These are phyloP conservation scores for Pseudorhombus dupliciocellatus DNA, from an alignment of 2,113 vertebrate species.

Conservation along the genomic window DNA sequence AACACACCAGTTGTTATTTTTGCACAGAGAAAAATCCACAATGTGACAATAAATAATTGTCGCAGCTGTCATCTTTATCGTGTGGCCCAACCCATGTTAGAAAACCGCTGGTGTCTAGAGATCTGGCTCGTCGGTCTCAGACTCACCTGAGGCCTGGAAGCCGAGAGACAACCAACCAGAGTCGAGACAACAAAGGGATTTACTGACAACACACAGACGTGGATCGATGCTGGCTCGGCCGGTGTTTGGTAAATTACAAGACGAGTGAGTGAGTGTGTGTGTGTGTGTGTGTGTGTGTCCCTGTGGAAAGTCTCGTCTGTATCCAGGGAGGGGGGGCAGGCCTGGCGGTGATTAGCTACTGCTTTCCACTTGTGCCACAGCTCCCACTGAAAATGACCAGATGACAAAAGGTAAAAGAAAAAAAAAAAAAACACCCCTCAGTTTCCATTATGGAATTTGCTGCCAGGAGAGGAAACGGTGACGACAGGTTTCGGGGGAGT, in stretches of 20 bases:
- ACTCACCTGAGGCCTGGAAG: slow-evolving; percentile 15
- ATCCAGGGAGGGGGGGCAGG: neutral
- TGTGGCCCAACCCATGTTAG: no score
- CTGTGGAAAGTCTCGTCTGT: slow-evolving; percentile 49
- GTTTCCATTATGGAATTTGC: slow-evolving; percentile 60
- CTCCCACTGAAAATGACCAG: slow-evolving; percentile 62
- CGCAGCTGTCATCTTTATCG: no score
- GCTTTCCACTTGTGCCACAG: slow-evolving; percentile 65
- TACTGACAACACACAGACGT: slow-evolving; percentile 13
- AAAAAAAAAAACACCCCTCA: slow-evolving; percentile 5
- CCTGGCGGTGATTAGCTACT: slow-evolving; percentile 50
- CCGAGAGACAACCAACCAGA: slow-evolving; percentile 2
- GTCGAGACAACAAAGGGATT: slow-evolving; percentile 53
- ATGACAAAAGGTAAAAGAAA: slow-evolving; percentile 59
- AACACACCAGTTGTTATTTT: no score
- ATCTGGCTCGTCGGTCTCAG: neutral
- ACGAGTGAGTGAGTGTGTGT: neutral
- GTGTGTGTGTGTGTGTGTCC: slow-evolving; percentile 30
- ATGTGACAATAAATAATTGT: no score
- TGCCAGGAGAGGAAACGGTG: slow-evolving; percentile 48
- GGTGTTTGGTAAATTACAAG: slow-evolving; percentile 52
- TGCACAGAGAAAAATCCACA: no score
- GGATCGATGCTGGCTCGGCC: slow-evolving; percentile 24
- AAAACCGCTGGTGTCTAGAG: neutral
- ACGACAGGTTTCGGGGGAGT: slow-evolving; percentile 41